phyloP scores from a whole-genome alignment of 2,797 vertebrate species.

The Yasuhikotakia modesta region DNA sequence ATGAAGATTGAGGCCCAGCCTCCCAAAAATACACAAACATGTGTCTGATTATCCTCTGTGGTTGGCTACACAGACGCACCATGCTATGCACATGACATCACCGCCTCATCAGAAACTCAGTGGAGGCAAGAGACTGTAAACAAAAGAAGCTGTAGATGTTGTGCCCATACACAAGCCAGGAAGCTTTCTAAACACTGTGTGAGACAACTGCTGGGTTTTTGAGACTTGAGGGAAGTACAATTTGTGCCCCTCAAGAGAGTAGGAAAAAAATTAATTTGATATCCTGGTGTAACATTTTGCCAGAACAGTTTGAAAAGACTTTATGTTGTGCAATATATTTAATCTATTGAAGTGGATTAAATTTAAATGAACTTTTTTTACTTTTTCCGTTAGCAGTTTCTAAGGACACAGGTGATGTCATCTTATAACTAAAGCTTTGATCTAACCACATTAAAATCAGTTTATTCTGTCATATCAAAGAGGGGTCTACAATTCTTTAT shows the following conservation, averaged over 20 bases:
- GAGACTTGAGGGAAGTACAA: background rate
- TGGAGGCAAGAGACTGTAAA: slow-evolving; percentile 46
- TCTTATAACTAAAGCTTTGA: background rate
- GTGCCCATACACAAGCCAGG: slow-evolving; percentile 35
- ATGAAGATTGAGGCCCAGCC: slow-evolving; percentile 54
- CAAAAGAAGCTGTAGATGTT: slow-evolving; percentile 37
- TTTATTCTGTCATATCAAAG: background rate
- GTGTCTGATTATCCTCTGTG: slow-evolving; percentile 68
- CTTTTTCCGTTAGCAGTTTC: no score
- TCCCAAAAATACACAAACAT: slow-evolving; percentile 68
- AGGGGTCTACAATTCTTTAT: background rate
- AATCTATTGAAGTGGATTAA: background rate
- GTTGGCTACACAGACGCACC: slow-evolving; percentile 43
- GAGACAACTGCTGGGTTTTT: slow-evolving; percentile 6
- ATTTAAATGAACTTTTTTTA: no score
- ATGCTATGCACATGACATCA: slow-evolving; percentile 60
- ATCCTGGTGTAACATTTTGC: background rate
- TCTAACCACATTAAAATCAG: background rate
- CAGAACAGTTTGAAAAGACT: background rate
- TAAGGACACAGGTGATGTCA: no score
- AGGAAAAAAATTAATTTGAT: background rate
- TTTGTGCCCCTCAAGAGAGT: slow-evolving; percentile 11
- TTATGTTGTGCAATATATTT: background rate
- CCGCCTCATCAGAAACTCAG: slow-evolving; percentile 39
- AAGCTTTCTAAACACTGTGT: slow-evolving; percentile 22